These are phyloP conservation scores for Drosophila ironensis DNA, from an alignment of 1,140 invertebrate genomes.

Conservation along the genomic window DNA sequence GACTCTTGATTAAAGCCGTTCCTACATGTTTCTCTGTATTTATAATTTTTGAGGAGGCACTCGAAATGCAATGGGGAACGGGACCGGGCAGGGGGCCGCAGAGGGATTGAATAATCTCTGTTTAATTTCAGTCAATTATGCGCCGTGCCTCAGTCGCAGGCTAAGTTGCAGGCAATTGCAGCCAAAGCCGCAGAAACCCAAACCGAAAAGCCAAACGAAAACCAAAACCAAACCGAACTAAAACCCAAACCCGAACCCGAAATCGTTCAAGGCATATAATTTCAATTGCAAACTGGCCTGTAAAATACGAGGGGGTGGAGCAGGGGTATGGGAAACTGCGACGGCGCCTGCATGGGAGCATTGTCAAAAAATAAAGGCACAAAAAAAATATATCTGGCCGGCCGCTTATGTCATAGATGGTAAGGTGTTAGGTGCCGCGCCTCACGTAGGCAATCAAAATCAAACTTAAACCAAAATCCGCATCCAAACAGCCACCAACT, in stretches of 20 bases:
- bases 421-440: conserved; percentile 48
- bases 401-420: conserved; percentile 61
- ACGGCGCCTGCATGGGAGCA: conserved; percentile 11
- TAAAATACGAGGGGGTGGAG: neutral
- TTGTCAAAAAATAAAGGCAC: conserved; percentile 55
- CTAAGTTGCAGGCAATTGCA: conserved; percentile 38
- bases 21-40: neutral
- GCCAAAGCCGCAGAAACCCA: neutral
- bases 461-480: conserved; percentile 11
- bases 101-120: conserved; percentile 70
- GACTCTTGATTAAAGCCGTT: too few relatives aligned
- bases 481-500: neutral
- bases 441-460: conserved; percentile 47
- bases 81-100: neutral
- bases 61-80: too few relatives aligned
- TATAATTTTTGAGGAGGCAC: neutral
- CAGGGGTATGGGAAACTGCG: neutral
- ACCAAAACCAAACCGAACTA: conserved; percentile 1
- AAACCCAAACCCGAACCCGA: conserved; percentile 12
- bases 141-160: conserved; percentile 40
- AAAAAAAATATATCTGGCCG: conserved; percentile 6
- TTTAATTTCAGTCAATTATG: conserved; percentile 77
- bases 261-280: conserved; percentile 62
- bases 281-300: conserved; percentile 49
- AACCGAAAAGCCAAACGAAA: neutral